These are phyloP conservation scores for Oenanthe oenanthe DNA, from an alignment of 2,113 vertebrate genomes.

Conservation along the genomic window DNA sequence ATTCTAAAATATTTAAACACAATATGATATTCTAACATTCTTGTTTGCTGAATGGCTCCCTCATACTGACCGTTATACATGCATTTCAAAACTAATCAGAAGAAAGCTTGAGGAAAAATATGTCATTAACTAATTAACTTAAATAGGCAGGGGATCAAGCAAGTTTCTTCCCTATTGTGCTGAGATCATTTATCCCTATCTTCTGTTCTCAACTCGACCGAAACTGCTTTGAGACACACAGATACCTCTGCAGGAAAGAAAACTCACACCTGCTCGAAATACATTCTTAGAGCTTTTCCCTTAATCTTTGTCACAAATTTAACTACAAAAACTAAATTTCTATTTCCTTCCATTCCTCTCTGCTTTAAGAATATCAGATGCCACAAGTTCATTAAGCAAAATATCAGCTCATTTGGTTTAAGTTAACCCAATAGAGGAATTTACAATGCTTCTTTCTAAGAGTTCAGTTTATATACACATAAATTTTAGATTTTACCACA, in stretches of 20 bases:
- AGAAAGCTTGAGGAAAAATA: constrained; percentile 33
- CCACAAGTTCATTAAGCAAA: not conserved
- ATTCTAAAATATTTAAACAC: not conserved
- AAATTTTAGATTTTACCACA: not conserved
- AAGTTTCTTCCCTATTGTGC: constrained; percentile 12
- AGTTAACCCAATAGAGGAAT: not conserved
- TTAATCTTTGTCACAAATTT: not conserved
- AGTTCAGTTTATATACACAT: not conserved
- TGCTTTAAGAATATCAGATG: not conserved
- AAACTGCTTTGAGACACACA: not conserved
- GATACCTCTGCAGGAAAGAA: constrained; percentile 5
- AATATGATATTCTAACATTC: not conserved
- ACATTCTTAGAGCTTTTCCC: not conserved
- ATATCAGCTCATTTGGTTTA: not conserved
- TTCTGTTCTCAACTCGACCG: not conserved
- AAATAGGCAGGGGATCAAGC: constrained; percentile 25
- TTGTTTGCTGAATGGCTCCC: not conserved
- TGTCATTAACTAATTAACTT: constrained; percentile 57
- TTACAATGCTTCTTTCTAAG: not conserved
- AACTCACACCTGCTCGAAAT: constrained; percentile 28
- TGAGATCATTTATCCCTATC: not conserved
- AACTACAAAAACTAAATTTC: not conserved
- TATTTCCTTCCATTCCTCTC: not conserved
- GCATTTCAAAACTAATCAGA: constrained; percentile 6
- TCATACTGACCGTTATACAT: not conserved